Base-by-base conservation (phyloP, 2,113 vertebrate genomes). In the Oplegnathus fasciatus region DNA sequence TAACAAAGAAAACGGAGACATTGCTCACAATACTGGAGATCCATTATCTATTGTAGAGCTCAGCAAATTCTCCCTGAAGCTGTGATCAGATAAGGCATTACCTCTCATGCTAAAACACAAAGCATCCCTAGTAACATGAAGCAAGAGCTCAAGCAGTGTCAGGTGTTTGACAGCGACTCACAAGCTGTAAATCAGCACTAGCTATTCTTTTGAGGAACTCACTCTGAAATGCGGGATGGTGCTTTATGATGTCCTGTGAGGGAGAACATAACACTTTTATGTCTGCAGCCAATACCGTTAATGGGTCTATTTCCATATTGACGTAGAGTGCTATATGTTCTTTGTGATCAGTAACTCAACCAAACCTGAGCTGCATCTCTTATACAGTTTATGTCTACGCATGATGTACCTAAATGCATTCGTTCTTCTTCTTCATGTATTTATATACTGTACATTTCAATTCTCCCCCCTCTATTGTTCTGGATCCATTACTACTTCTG, bases 31-130 rank as follows among this genome's bases (percentile, higher is more conserved):
- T 34, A 22, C 40, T 9, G 37, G 20, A 57, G 50, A 70, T 86
- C 52, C 15, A 69, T 64, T 86, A 86, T 78, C n/a, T 78, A 20
- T 55, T 17, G 24, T 9, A 9, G 34, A 62, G 57, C 64, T 60
- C 32, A 82, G 34, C 65, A 57, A 9, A 69, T 67, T 28, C 65
- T 68, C 65, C 71, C 48, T 37, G 6, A 75, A 13, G 15, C 40
- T 58, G 61, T 30, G 52, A 48, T 62, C 44, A 11, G 71, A 66
- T 40, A 15, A 65, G 17, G 72, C 32, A 64, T 69, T 24, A 52
- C 24, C 44, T 62, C 8, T 28, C 44, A 15, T 24, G 37, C 46
- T 37, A 15, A 6, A 78, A 62, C 52, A 55, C 48, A 52, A 71
- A 69, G 22, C 32, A 50, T 48, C 40, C 62, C 22, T 13, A 20